A percentile compares a stretch with the other conserved stretches of the same genome.
Conservation (phyloP, 2,113 vertebrate species). For the Nannospalax galili region DNA sequence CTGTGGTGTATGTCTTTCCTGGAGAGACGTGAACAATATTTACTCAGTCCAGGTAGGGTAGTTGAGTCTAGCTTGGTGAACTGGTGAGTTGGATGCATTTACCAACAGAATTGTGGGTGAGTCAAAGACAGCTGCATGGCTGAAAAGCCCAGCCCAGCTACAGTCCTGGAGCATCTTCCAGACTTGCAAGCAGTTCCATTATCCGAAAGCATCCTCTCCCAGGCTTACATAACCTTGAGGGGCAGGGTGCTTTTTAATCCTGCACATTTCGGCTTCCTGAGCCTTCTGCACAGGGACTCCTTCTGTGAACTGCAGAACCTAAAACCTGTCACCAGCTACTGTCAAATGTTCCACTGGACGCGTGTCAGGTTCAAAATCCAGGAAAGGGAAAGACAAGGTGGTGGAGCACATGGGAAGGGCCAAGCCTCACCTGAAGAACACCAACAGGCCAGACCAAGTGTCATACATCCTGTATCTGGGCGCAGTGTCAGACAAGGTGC, state of each 20-base stretch:
- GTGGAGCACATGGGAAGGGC: not conserved
- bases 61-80: not conserved
- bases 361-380: not conserved
- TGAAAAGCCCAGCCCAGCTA: not conserved
- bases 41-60: not conserved
- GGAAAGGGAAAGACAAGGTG: not conserved
- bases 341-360: not conserved
- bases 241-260: not conserved
- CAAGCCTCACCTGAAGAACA: not conserved
- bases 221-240: too few species aligned
- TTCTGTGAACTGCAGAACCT: not conserved
- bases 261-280: not conserved
- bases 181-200: not conserved
- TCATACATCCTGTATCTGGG: not conserved
- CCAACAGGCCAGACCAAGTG: rapidly evolving
- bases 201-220: too few species aligned
- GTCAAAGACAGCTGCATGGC: too few species aligned
- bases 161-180: not conserved
- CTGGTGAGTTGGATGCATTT: not conserved
- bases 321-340: not conserved
- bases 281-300: not conserved
- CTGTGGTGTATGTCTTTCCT: not conserved
- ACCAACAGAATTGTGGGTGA: too few species aligned
- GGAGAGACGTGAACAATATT: not conserved
- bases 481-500: rapidly evolving